Evolutionary conservation across 2,113 vertebrate genomes (phyloP).

Genomic region (Seriola aureovittata): DNA sequence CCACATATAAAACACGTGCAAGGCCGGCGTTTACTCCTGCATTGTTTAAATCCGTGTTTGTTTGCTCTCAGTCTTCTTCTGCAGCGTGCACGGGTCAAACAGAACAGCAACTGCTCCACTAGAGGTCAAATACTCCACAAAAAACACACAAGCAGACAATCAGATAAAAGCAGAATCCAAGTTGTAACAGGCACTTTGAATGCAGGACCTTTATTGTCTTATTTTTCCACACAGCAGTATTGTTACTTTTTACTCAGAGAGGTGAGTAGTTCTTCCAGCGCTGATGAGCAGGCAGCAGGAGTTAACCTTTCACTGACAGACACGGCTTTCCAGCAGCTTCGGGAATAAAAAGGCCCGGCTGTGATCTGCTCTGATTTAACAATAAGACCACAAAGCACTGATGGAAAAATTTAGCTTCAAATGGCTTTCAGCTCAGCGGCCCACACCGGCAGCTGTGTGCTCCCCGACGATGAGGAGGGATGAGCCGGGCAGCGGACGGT

Average conservation of each 20-base stretch:
- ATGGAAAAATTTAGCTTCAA: conserved; percentile 2
- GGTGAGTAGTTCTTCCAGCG: background rate
- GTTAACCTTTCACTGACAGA: background rate
- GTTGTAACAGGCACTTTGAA: too few species aligned
- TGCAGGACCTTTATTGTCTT: background rate
- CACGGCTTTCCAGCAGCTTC: conserved; percentile 1
- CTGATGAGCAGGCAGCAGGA: conserved; percentile 1
- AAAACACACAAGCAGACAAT: too few species aligned
- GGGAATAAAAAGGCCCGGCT: background rate
- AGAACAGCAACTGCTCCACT: too few species aligned
- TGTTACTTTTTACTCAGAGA: background rate
- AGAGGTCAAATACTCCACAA: too few species aligned
- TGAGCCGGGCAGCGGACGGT: background rate
- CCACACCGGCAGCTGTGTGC: background rate
- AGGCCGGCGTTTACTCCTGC: too few species aligned
- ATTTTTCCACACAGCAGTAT: background rate
- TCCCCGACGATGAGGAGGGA: conserved; percentile 12
- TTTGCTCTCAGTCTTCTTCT: too few species aligned
- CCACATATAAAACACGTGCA: too few species aligned
- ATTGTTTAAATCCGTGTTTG: too few species aligned
- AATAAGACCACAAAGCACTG: background rate
- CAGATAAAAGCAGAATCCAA: too few species aligned
- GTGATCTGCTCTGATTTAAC: conserved; percentile 10
- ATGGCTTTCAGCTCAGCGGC: background rate
- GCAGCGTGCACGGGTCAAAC: too few species aligned